Evolutionary conservation across 2,113 vertebrate genomes (phyloP).

Genomic region (Sylvietta virens): DNA sequence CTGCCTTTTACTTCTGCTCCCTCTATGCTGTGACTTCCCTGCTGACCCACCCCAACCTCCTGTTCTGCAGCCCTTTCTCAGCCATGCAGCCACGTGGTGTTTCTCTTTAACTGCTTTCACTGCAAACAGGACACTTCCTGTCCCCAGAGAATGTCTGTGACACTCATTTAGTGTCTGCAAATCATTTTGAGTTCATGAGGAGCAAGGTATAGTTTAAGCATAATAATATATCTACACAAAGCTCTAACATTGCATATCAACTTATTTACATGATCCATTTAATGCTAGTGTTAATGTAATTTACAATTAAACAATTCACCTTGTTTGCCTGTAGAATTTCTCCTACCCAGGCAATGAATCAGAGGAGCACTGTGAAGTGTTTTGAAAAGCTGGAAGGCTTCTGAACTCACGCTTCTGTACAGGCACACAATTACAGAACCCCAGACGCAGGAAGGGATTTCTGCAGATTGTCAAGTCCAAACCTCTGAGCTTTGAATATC

Average conservation of each 20-base stretch:
- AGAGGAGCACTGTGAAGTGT: neutral
- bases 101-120: neutral
- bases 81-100: neutral
- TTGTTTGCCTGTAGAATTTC: neutral
- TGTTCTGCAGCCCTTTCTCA: neutral
- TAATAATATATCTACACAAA: neutral
- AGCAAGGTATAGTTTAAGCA: neutral
- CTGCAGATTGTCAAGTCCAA: neutral
- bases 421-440: neutral
- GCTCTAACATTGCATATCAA: neutral
- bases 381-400: neutral
- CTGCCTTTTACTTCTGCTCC: neutral
- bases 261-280: neutral
- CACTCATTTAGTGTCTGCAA: neutral
- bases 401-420: neutral
- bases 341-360: neutral
- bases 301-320: neutral
- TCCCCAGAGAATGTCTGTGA: neutral
- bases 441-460: neutral
- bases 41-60: neutral
- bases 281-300: neutral
- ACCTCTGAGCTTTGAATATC: neutral
- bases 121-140: neutral
- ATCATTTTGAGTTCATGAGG: neutral
- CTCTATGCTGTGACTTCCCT: fast-evolving